phyloP scores from a whole-genome alignment of 2,888 invertebrate genomes.

The Cristatella mucedo region DNA sequence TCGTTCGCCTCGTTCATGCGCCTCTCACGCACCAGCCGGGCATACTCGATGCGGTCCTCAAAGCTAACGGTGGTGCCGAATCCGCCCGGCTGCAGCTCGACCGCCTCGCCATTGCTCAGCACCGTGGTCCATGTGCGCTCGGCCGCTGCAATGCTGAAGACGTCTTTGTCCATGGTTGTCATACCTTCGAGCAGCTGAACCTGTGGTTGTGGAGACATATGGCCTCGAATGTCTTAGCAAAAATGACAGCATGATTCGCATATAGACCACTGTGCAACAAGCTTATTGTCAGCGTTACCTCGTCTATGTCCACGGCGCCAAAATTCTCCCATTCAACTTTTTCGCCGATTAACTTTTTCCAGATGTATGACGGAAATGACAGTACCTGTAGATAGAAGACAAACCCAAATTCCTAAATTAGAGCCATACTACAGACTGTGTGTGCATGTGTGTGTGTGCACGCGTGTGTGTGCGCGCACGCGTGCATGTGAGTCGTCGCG shows the following conservation, averaged over 20 bases:
- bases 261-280: background rate
- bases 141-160: constrained; percentile 18
- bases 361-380: constrained; percentile 30
- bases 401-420: no score
- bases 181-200: constrained; percentile 26
- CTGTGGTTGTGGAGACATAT: constrained; percentile 17
- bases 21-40: constrained; percentile 21
- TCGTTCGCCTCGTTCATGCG: constrained; percentile 29
- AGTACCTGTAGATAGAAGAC: constrained; percentile 19
- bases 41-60: constrained; percentile 27
- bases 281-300: constrained; percentile 18
- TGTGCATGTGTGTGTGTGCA: no score
- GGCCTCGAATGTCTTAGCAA: no score
- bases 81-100: constrained; percentile 21
- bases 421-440: no score
- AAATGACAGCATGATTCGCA: background rate
- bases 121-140: constrained; percentile 21
- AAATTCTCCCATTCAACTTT: constrained; percentile 31
- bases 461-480: no score
- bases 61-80: constrained; percentile 23
- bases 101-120: constrained; percentile 26
- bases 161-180: constrained; percentile 19
- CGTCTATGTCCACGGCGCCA: constrained; percentile 29
- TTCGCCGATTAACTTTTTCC: constrained; percentile 35
- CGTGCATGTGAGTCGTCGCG: no score